phyloP scores from a whole-genome alignment of 1,140 invertebrate genomes.

The Paraescarpia echinospica region DNA sequence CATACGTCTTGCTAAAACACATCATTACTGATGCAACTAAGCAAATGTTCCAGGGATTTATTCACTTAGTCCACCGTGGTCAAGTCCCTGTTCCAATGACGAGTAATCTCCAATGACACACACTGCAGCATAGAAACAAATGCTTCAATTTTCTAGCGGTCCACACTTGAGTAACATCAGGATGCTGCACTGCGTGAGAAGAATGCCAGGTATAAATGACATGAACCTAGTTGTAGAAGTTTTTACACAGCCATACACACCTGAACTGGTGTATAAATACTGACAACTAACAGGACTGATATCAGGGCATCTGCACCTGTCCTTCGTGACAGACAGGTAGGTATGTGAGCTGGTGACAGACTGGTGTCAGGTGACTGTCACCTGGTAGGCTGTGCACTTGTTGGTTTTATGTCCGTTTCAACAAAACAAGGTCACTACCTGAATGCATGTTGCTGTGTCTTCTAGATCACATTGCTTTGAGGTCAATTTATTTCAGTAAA shows the following conservation, averaged over 20 bases:
- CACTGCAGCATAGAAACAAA: not conserved
- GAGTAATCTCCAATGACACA: not conserved
- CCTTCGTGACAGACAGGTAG: not conserved
- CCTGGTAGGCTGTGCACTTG: not conserved
- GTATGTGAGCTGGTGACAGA: not conserved
- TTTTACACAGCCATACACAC: not conserved
- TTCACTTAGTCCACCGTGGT: not conserved
- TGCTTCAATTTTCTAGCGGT: not conserved
- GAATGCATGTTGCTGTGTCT: not conserved
- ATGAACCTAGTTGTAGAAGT: not conserved
- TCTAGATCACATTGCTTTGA: not conserved
- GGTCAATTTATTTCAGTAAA: not conserved
- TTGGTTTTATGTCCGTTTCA: not conserved
- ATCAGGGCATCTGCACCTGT: not conserved
- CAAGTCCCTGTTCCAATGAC: not conserved
- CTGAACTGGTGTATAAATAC: not conserved
- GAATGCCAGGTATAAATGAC: not conserved
- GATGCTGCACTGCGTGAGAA: not conserved
- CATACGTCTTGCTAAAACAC: not conserved
- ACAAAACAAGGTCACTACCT: not conserved
- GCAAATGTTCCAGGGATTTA: not conserved
- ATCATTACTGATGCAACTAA: not conserved
- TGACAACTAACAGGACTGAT: not conserved
- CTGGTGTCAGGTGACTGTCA: not conserved
- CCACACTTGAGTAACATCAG: not conserved